Evolutionary conservation across 2,888 invertebrate species (phyloP), one percentile per base, ranked within the genome.

Genomic region (Cheilosia scutellata): DNA sequence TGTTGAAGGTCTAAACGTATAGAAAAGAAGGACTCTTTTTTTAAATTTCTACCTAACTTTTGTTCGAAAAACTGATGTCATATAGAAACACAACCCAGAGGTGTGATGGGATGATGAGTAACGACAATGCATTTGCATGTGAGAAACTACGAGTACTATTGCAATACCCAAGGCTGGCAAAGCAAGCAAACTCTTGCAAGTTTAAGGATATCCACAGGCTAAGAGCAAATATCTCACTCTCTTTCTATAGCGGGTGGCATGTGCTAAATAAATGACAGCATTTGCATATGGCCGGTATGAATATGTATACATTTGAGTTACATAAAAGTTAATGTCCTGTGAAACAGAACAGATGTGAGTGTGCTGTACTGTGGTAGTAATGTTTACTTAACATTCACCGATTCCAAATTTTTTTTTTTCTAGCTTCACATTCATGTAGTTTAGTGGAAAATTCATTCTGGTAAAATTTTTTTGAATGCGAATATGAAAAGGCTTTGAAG

Each of bases 321-420:
- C 71, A 76, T 80, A 76, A 86, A 86, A 86, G 66, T 76, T 76
- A 82, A 86, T 82, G 76, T 82, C 72, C 82, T 86, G 76, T 82
- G 72, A 82, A 76, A 72, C 20, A 13, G 27, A 72, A 68, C 66
- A 76, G 76, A 72, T 82, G 71, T 76, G 65, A 71, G 75, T 71
- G 65, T 44, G 55, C 13, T 66, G 47, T 71, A 49, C 31, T 76
- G 66, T 82, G 49, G 63, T 66, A 57, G 70, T 47, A 65, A 62
- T 86, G 82, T 86, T 84, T 86, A 82, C 65, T 66, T 57, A 86
- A 63, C 66, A 66, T 68, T 68, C 57, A 37, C 51, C 20, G 65
- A 44, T 58, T 80, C 60, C 37, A 16, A n/a, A 5, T n/a, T 66
- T 65, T 49, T 78, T 49, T 57, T 60, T 31, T 29, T 40, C 13